Percentiles rank a stretch among this genome's conserved stretches.
Conservation (phyloP, 2,888 invertebrate genomes). For the Caenorhabditis sinica region DNA sequence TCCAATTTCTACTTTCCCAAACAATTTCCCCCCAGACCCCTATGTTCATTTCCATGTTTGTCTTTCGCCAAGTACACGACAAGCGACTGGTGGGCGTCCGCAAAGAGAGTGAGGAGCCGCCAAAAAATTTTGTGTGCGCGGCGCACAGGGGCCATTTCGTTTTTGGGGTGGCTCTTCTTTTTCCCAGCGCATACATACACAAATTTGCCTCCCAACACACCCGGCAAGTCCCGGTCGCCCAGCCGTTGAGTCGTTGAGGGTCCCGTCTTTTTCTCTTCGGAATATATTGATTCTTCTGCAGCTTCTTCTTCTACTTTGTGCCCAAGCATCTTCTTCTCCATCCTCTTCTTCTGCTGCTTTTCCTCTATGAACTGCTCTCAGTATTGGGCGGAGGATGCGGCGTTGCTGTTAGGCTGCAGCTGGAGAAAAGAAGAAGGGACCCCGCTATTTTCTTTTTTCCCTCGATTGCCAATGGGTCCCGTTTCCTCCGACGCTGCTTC, state of each 20-base stretch:
- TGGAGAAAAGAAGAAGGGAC: constrained; percentile 16
- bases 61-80: constrained; percentile 9
- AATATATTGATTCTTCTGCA: constrained; percentile 52
- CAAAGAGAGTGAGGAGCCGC: constrained; percentile 16
- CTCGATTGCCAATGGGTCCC: constrained; percentile 49
- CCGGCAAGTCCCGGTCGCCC: constrained; percentile 8
- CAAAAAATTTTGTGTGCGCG: constrained; percentile 22
- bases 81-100: constrained; percentile 3
- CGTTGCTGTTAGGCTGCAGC: constrained; percentile 23
- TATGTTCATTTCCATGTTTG: constrained; percentile 18
- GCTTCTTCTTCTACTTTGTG: constrained; percentile 42
- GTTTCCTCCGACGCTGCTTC: constrained; percentile 38
- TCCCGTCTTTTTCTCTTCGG: constrained; percentile 32
- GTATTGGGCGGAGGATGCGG: constrained; percentile 29
- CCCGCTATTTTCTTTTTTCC: constrained; percentile 54
- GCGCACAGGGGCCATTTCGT: constrained; percentile 35
- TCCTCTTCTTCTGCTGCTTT: constrained; percentile 9
- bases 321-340: constrained; percentile 21
- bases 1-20: not conserved
- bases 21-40: not conserved
- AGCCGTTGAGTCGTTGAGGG: constrained; percentile 33
- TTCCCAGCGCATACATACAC: constrained; percentile 47
- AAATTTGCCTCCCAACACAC: constrained; percentile 43
- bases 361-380: constrained; percentile 55
- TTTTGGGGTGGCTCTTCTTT: constrained; percentile 39